Conservation (phyloP, 2,113 vertebrate genomes). For the Pteropus alecto region DNA sequence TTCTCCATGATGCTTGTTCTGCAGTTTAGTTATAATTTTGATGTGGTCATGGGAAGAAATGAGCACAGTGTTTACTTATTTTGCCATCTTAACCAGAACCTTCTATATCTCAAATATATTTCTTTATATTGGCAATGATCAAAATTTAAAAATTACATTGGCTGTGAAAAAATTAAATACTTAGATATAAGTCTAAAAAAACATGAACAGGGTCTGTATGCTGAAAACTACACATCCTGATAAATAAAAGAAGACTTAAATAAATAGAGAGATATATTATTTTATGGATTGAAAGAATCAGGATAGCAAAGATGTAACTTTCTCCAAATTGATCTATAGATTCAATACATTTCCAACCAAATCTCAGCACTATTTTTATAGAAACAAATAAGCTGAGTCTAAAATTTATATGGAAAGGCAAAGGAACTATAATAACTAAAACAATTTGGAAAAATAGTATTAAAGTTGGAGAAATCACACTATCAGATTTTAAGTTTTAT, state of each 20-base stretch:
- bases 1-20: too few relatives aligned
- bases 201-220: not conserved
- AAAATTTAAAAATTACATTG: not conserved
- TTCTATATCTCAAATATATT: not conserved
- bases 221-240: not conserved
- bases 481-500: not conserved
- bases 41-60: too few relatives aligned
- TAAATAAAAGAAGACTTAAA: not conserved
- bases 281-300: conserved; percentile 2
- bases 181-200: not conserved
- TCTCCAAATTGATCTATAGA: not conserved
- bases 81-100: too few relatives aligned
- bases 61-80: too few relatives aligned
- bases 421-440: not conserved
- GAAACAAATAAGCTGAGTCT: not conserved
- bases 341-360: not conserved
- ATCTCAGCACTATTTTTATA: not conserved
- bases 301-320: not conserved
- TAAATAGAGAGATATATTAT: not conserved
- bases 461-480: not conserved
- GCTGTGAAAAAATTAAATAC: not conserved
- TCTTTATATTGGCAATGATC: not conserved
- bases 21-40: too few relatives aligned
- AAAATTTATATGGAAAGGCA: not conserved
- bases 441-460: not conserved